Base-by-base conservation (phyloP, 2,113 vertebrate species). In the Sturnira hondurensis region DNA sequence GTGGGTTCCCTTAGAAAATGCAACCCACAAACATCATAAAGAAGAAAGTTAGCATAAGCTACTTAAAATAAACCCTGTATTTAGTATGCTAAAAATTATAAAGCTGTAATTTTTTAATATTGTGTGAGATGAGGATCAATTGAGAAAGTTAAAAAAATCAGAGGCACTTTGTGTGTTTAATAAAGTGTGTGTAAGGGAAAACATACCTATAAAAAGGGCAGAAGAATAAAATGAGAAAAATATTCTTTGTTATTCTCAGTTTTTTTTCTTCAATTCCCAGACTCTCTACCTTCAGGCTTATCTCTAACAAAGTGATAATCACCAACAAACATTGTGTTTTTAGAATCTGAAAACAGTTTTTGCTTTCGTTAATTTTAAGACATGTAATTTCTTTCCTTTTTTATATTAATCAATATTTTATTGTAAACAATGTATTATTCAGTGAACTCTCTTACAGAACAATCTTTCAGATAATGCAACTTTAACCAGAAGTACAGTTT, bases 261-360 rank as follows among this genome's bases (percentile, higher is more conserved):
- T 70, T 10, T 38, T 52, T 86, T 91, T 80, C 26, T 86, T 87
- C 19, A 76, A n/a, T 33, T 88, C 4, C 19, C 1, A 19, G 54
- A 9, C 7, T 9, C 12, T 56, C 0, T 11, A 86, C 19, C 26
- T 54, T 83, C 20, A 65, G 17, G 2, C 47, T 95, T 50, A 47
- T 13, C 45, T 81, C 50, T 68, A 28, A 63, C n/a, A 71, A 65
- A 81, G 38, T 76, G 19, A 63, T 5, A 41, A 45, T 86, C 61
- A 80, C 83, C 71, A 95, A 93, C 92, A 97, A 97, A 90, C 78
- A 96, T 80, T 96, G 94, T 36, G 45, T 93, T 98, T 97, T 87
- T 68, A 31, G 36, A 90, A 63, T 65, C 10, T 50, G 22, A 65
- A 24, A 41, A 70, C 52, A 65, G 19, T 50, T 90, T 92, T 67